Conservation (phyloP, 37 sponge, comb jelly and placozoan genomes). For the Axinella damicornis region DNA sequence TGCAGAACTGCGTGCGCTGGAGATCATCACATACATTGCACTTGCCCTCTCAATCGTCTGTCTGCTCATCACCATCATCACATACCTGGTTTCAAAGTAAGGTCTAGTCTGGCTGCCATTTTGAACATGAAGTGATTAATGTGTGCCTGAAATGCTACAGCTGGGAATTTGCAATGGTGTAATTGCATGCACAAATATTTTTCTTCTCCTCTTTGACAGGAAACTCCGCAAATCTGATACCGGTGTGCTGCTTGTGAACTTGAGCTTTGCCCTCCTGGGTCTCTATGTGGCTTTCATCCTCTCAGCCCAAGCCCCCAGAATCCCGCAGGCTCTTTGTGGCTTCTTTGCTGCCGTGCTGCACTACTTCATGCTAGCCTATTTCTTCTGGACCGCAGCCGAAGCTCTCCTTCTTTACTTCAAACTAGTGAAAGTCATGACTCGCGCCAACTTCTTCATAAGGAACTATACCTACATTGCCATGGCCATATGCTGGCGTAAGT, state of each 20-base stretch:
- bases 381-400: constrained; percentile 60
- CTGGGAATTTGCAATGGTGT: too few species aligned
- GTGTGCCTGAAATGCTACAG: too few species aligned
- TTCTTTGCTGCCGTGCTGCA: constrained; percentile 56
- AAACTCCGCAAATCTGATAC: constrained; percentile 29
- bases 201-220: neutral
- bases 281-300: constrained; percentile 59
- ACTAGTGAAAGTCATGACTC: neutral
- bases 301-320: constrained; percentile 12
- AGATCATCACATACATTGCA: constrained; percentile 62
- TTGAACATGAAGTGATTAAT: too few species aligned
- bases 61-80: constrained; percentile 45
- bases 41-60: constrained; percentile 29
- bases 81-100: constrained; percentile 50
- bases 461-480: neutral
- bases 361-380: constrained; percentile 60
- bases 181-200: too few species aligned
- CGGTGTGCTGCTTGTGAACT: constrained; percentile 43
- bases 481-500: constrained; percentile 17
- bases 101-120: neutral
- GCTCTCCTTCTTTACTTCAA: constrained; percentile 38
- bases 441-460: neutral
- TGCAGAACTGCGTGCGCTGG: neutral
- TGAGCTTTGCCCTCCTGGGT: constrained; percentile 54
- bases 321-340: constrained; percentile 13